phyloP scores from a whole-genome alignment of 2,888 invertebrate species.

The Penaeus monodon region DNA sequence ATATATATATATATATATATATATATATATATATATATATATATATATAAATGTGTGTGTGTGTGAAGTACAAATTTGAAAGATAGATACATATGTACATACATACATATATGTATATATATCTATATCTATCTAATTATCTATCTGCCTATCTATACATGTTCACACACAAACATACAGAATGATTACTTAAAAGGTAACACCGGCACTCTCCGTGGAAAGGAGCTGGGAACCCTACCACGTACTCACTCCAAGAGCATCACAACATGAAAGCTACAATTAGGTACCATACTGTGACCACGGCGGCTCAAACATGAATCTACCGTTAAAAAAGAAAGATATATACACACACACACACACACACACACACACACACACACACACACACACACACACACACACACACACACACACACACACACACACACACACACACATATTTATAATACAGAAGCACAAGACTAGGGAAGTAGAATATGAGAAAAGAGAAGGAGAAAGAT shows the following conservation, averaged over 20 bases:
- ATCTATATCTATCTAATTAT: neutral
- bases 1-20: conserved; percentile 1
- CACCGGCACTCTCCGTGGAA: too few species aligned
- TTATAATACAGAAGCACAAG: too few species aligned
- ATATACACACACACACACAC: neutral
- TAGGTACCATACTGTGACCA: too few species aligned
- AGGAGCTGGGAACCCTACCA: too few species aligned
- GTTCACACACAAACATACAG: neutral
- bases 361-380: neutral
- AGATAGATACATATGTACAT: neutral
- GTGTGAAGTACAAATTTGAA: neutral
- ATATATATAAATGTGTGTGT: conserved; percentile 9
- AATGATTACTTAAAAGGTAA: too few species aligned
- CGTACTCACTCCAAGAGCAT: too few species aligned
- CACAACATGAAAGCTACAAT: too few species aligned
- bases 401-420: neutral
- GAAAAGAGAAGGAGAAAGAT: too few species aligned
- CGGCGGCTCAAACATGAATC: too few species aligned
- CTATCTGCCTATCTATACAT: conserved; percentile 8
- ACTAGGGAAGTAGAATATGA: too few species aligned
- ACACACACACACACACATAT: neutral
- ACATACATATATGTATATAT: neutral
- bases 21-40: conserved; percentile 2
- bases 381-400: neutral
- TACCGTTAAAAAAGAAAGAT: neutral